Base-by-base conservation (phyloP, 1,140 invertebrate genomes). In the Drosophila parabipectinata region DNA sequence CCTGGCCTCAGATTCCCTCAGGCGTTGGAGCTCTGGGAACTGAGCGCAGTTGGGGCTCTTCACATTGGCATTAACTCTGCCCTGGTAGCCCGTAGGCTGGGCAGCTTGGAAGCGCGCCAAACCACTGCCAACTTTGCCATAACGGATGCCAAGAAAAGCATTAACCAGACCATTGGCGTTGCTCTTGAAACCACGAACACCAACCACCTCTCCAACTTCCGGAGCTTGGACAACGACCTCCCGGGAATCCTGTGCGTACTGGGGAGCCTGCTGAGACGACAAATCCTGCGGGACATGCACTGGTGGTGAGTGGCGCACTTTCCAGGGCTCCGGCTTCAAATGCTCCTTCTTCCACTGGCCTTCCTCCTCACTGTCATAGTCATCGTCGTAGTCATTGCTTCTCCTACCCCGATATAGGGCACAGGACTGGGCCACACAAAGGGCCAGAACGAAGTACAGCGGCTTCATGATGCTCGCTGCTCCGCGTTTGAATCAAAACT, bases 61-160 rank as follows among this genome's bases (percentile, higher is more conserved):
- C 0, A 7, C 24, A 4, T 72, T 90, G 39, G 90, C 90, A 30
- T 82, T 50, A 26, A 91, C 77, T 18, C 6, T n/a, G 1, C 55
- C 55, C 44, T 82, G 78, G 10, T 58, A 75, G 2, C 61, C 45
- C n/a, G 53, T 32, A 0, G 66, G 26, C 32, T 39, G 57, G 9
- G 66, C 77, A 9, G 57, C 50, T 62, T 91, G 90, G 64, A 91
- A 91, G 18, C 90, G 78, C 0, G 66, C 87, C 44, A 91, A 39
- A 0, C 90, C 87, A 3, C 52, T 24, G 48, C 67, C 57, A 3
- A 91, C 74, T 5, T 72, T 53, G 4, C 61, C 90, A 44, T 91
- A 91, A 3, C 77, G 88, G n/a, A 91, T 9, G 8, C 90, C 90
- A 12, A 90, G 41, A 15, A 51, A 91, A 8, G 90, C 90, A 45